Evolutionary conservation across 2,888 invertebrate genomes (phyloP), one percentile per base, ranked within the genome.

Genomic region (Platypus cylindrus): DNA sequence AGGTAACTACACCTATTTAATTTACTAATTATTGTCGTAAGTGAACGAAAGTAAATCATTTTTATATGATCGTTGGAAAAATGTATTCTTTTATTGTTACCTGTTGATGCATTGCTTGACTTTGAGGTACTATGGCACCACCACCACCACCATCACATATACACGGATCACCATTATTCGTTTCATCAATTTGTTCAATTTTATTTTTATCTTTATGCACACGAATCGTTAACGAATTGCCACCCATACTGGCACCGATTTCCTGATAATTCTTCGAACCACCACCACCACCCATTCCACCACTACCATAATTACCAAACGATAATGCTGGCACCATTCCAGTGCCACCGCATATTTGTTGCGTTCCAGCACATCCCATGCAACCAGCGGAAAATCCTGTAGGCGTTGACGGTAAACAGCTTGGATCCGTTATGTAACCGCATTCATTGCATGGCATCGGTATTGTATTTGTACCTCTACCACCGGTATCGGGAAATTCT

Each of bases 231-330:
- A 78, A 59, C 48, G 73, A 71, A 50, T 77, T 77, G 24, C 71
- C 73, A 31, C 75, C 70, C 61, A 76, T 71, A 20, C 67, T 65
- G 2, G 76, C 75, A 1, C 72, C 72, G 25, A 78, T 75, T 59
- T 78, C 75, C 57, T 75, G 74, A 45, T 70, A 74, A 22, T 64
- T 64, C 59, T 64, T n/a, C 14, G 38, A 40, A 11, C 30, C 8
- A 16, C 5, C 11, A 24, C 24, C 9, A 20, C 12, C 12, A 30
- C 18, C 17, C 30, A 23, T 15, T 18, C 17, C 30, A 18, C 7
- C 30, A 14, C n/a, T 9, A 9, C 24, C 8, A 14, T 15, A 5
- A 7, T 11, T 5, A 5, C 20, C 20, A 20, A 7, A 5, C 9
- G 20, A n/a, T 24, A 11, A 7, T 24, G 11, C n/a, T 24, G 4